These are phyloP conservation scores for Circaetus gallicus DNA, from an alignment of 2,113 vertebrate genomes.

Conservation along the genomic window DNA sequence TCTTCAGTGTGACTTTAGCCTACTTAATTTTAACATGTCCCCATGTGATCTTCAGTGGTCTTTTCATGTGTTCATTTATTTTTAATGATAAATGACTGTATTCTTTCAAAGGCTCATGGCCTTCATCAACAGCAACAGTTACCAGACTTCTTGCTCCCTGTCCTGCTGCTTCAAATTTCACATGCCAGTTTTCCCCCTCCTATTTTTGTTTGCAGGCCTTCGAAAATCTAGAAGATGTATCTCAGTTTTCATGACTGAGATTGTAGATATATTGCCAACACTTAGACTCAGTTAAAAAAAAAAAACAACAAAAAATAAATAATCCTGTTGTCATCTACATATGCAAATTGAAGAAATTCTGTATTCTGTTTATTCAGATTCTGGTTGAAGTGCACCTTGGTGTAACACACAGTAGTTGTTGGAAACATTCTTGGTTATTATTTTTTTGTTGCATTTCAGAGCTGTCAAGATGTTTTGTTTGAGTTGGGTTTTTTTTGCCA, in stretches of 20 bases:
- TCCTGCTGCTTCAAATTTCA: background rate
- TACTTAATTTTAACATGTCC: background rate
- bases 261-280: background rate
- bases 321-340: background rate
- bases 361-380: background rate
- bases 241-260: background rate
- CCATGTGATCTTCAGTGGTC: background rate
- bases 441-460: background rate
- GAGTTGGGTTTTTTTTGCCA: background rate
- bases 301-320: background rate
- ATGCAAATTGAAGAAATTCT: background rate
- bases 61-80: background rate
- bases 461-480: background rate
- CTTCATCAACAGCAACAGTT: background rate
- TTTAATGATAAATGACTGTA: background rate
- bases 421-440: background rate
- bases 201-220: background rate
- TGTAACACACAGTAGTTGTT: background rate
- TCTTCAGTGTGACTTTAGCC: background rate
- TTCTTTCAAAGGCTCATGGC: background rate
- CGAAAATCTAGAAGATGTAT: background rate
- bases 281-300: background rate
- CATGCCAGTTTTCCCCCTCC: accelerated
- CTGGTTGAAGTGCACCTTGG: background rate
- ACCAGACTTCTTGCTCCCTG: background rate